These are phyloP conservation scores for Eupithecia abbreviata DNA, from an alignment of 2,888 invertebrate genomes.

Conservation along the genomic window DNA sequence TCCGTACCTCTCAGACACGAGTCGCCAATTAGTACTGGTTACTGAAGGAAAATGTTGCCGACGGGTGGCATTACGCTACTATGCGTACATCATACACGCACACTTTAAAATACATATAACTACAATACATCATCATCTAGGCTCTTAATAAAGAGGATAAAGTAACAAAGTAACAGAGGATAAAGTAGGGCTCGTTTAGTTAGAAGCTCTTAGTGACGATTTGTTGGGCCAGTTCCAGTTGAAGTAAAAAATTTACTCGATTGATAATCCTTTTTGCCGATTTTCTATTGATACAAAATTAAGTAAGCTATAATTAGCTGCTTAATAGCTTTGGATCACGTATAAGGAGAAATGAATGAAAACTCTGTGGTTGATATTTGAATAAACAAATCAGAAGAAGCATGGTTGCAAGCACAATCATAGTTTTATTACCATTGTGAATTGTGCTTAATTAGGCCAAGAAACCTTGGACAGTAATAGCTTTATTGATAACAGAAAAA, in stretches of 20 bases:
- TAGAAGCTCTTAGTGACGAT: too few species aligned
- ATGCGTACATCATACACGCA: slow-evolving; percentile 52
- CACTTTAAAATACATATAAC: slow-evolving; percentile 19
- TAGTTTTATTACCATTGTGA: not conserved
- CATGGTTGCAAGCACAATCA: not conserved
- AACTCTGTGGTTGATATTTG: not conserved
- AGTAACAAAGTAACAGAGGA: not conserved
- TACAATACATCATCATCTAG: slow-evolving; percentile 14
- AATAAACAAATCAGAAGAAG: not conserved
- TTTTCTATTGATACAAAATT: not conserved
- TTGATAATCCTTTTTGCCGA: too few species aligned
- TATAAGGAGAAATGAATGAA: not conserved
- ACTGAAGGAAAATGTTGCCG: slow-evolving; percentile 74
- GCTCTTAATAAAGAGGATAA: not conserved
- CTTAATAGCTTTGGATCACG: too few species aligned
- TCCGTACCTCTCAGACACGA: slow-evolving; percentile 71
- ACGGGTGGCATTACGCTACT: slow-evolving; percentile 72
- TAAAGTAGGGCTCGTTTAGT: not conserved
- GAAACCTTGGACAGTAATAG: not conserved
- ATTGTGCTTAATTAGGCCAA: not conserved
- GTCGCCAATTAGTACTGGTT: slow-evolving; percentile 75
- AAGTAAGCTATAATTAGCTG: not conserved
- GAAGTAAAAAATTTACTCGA: too few species aligned
- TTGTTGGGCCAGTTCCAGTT: too few species aligned
- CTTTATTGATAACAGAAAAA: slow-evolving; percentile 10